Evolutionary conservation across 2,113 vertebrate genomes (phyloP).

Genomic region (Chaetodon trifascialis): DNA sequence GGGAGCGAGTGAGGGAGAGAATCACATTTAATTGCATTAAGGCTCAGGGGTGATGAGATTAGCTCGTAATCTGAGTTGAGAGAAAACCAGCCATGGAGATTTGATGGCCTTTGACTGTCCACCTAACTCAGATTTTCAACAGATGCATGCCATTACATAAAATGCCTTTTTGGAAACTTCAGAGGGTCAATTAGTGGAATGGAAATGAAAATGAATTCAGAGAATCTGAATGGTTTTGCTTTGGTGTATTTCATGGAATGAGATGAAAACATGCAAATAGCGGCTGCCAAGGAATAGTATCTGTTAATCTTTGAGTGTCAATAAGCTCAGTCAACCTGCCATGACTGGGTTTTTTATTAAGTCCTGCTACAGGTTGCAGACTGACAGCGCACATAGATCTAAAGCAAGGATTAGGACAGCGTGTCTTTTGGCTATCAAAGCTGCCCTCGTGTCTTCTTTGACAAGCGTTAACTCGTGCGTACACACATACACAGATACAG

Average conservation of each 20-base stretch:
- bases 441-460: constrained; percentile 18
- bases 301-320: constrained; percentile 20
- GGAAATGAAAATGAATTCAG: constrained; percentile 17
- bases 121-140: constrained; percentile 20
- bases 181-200: constrained; percentile 10
- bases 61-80: constrained; percentile 58
- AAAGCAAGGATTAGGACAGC: constrained; percentile 24
- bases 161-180: constrained; percentile 33
- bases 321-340: constrained; percentile 14
- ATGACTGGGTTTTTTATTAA: constrained; percentile 6
- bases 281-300: neutral
- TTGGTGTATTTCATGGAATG: constrained; percentile 5
- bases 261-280: constrained; percentile 7
- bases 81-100: constrained; percentile 52
- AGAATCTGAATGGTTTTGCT: neutral
- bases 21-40: constrained; percentile 79
- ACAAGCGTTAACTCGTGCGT: neutral
- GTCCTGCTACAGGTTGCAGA: constrained; percentile 19
- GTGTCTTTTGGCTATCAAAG: constrained; percentile 31
- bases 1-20: constrained; percentile 54
- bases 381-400: constrained; percentile 25
- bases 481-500: neutral
- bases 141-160: constrained; percentile 42
- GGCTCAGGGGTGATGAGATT: constrained; percentile 77
- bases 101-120: constrained; percentile 34